Conservation (phyloP, 2,797 vertebrate genomes). For the Sarcoramphus papa region DNA sequence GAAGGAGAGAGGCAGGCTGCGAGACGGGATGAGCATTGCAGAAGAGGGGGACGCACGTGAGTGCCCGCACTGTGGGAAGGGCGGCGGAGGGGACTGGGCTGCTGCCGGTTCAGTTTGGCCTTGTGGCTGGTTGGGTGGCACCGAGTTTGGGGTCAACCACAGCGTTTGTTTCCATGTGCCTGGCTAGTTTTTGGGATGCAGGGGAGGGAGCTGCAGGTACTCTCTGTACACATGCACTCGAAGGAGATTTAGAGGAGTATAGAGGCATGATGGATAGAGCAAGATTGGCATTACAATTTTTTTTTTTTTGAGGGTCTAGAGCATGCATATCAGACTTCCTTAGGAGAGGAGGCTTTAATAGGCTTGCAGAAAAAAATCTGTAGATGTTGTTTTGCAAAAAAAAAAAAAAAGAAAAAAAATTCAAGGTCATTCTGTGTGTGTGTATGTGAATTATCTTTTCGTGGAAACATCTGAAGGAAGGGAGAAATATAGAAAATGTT, state of each 20-base stretch:
- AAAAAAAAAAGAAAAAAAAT: too few relatives aligned
- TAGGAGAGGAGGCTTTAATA: neutral
- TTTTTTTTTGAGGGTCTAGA: neutral
- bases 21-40: accelerated
- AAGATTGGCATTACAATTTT: neutral
- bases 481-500: neutral
- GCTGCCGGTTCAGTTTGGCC: neutral
- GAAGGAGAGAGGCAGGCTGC: neutral
- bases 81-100: neutral
- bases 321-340: neutral
- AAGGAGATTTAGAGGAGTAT: neutral
- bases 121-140: accelerated
- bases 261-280: neutral
- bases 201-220: neutral
- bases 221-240: too few relatives aligned
- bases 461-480: neutral
- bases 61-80: accelerated
- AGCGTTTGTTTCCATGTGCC: neutral
- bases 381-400: neutral
- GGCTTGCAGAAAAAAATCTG: neutral
- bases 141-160: neutral
- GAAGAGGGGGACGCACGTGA: accelerated
- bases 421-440: neutral
- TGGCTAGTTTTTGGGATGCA: neutral
- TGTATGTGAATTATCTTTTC: neutral